These are phyloP conservation scores for Ridgeia piscesae DNA, from an alignment of 1,140 invertebrate species.

Conservation along the genomic window DNA sequence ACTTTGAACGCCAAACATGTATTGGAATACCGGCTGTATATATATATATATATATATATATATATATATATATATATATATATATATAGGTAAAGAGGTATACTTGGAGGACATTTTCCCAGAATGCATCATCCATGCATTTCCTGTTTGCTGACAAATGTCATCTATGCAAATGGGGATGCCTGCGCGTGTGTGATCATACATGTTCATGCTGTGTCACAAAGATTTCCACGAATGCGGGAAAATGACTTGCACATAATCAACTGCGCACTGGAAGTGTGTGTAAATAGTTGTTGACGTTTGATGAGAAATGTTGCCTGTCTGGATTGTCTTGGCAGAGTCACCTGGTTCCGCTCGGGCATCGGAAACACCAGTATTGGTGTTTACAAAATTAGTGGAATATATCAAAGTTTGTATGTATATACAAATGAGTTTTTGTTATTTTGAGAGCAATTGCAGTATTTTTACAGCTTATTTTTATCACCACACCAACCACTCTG, in stretches of 20 bases:
- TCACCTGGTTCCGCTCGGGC: no score
- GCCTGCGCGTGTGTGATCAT: not conserved
- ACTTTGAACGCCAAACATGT: not conserved
- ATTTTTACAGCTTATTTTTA: not conserved
- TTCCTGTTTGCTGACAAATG: not conserved
- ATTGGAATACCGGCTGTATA: not conserved
- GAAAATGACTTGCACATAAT: not conserved
- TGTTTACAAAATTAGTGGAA: not conserved
- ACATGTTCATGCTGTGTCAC: not conserved
- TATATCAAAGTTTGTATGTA: conserved; percentile 5
- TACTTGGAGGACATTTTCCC: not conserved
- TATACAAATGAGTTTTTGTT: not conserved
- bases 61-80: no score
- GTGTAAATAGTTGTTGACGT: not conserved
- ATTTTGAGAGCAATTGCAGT: not conserved
- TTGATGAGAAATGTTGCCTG: not conserved
- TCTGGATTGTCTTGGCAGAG: not conserved
- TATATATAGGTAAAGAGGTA: no score
- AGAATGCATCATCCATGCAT: not conserved
- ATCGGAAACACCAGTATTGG: not conserved
- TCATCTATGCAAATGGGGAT: not conserved
- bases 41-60: no score
- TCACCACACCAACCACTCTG: not conserved
- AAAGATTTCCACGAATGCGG: not conserved
- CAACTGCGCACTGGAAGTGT: not conserved